Percentiles rank a stretch among this genome's conserved stretches.
phyloP scores from a whole-genome alignment of 92 coral and sea anemone species.

The Virgularia gustaviana region DNA sequence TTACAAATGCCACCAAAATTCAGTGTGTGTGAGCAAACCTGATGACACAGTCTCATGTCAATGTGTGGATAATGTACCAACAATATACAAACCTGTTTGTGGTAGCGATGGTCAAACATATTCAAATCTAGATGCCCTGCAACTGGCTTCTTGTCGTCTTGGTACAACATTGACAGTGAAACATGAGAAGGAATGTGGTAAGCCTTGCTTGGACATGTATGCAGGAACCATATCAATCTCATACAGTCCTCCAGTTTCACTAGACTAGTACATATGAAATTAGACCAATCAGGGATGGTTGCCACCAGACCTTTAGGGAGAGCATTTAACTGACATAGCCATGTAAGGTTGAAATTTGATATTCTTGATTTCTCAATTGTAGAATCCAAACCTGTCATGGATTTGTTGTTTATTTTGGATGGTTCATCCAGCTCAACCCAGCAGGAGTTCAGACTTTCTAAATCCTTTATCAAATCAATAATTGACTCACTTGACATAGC shows the following conservation, averaged over 20 bases:
- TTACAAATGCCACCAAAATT: slow-evolving; percentile 62
- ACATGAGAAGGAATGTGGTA: slow-evolving; percentile 32
- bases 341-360: neutral
- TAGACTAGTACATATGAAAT: no score
- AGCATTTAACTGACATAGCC: no score
- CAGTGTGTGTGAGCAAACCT: slow-evolving; percentile 75
- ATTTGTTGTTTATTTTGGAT: slow-evolving; percentile 26
- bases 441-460: slow-evolving; percentile 19
- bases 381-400: slow-evolving; percentile 27
- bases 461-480: slow-evolving; percentile 23
- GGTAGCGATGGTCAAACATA: slow-evolving; percentile 31
- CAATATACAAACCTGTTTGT: neutral
- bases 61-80: slow-evolving; percentile 49
- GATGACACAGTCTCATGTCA: slow-evolving; percentile 74
- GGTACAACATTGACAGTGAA: slow-evolving; percentile 13
- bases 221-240: no score
- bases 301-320: no score
- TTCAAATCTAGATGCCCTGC: slow-evolving; percentile 6
- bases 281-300: no score
- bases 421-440: slow-evolving; percentile 22
- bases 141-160: slow-evolving; percentile 32
- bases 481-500: slow-evolving; percentile 22
- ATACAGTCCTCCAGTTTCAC: no score
- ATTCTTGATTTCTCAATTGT: neutral
- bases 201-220: neutral